These are phyloP conservation scores for Spea hammondii DNA, from an alignment of 2,797 vertebrate species.

Conservation along the genomic window DNA sequence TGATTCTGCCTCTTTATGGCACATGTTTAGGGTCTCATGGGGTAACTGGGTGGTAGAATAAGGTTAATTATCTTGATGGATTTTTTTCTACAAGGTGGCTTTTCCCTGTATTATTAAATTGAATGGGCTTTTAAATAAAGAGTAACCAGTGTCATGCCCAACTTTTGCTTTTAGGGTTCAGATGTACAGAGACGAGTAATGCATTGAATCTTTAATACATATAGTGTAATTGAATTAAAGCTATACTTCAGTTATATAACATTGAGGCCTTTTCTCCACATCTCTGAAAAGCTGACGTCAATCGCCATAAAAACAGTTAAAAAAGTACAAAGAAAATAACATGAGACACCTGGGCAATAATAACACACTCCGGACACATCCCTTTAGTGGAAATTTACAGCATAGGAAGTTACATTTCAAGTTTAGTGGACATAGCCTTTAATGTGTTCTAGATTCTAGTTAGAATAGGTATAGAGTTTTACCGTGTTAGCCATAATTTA, in stretches of 20 bases:
- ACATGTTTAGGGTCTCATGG: background rate
- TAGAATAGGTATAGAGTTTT: no score
- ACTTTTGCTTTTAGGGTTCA: slow-evolving; percentile 5
- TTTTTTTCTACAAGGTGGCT: background rate
- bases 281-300: no score
- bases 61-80: slow-evolving; percentile 16
- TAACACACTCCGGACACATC: no score
- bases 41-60: slow-evolving; percentile 6
- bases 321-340: no score
- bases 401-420: no score
- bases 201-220: slow-evolving; percentile 21
- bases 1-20: slow-evolving; percentile 1
- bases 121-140: slow-evolving; percentile 9
- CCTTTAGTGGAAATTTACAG: no score
- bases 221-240: background rate
- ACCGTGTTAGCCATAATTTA: no score
- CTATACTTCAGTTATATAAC: slow-evolving; percentile 1
- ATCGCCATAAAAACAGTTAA: no score
- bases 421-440: no score
- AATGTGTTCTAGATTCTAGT: no score
- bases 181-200: slow-evolving; percentile 1
- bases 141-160: slow-evolving; percentile 3
- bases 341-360: no score
- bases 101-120: background rate
- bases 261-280: no score